Conservation (phyloP, 2,797 vertebrate genomes). For the Malurus leucopterus region DNA sequence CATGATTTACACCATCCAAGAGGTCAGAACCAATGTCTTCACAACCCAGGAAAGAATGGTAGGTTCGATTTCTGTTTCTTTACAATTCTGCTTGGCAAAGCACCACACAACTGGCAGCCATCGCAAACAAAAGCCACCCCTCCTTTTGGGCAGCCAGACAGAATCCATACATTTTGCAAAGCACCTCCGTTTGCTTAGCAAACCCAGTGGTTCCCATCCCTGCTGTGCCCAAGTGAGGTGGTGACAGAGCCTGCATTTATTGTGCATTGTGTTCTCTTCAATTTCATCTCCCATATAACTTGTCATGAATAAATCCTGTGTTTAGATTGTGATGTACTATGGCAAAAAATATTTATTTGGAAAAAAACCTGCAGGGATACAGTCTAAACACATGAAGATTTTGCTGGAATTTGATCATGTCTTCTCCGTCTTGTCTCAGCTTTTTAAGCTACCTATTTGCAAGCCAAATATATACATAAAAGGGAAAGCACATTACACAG, state of each 20-base stretch:
- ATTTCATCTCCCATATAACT: background rate
- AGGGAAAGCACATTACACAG: conserved; percentile 40
- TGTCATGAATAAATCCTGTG: background rate
- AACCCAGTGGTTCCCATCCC: background rate
- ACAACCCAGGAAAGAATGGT: background rate
- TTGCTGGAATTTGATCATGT: conserved; percentile 24
- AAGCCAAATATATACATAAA: conserved; percentile 64
- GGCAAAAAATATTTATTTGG: background rate
- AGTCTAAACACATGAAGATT: background rate
- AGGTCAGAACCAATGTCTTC: background rate
- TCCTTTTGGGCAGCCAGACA: background rate
- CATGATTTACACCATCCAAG: background rate
- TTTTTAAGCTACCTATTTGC: conserved; percentile 53
- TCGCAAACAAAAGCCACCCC: background rate
- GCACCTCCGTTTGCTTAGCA: background rate
- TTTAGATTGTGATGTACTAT: background rate
- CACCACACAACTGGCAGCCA: background rate
- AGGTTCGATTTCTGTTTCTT: background rate
- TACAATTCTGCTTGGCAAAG: background rate
- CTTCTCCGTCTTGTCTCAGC: conserved; percentile 20
- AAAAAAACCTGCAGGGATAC: conserved; percentile 5
- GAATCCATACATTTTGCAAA: background rate
- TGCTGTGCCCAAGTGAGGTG: background rate
- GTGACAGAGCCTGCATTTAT: background rate
- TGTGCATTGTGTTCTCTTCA: background rate